These are phyloP conservation scores for Tinamus guttatus DNA, from an alignment of 2,113 vertebrate genomes.

Conservation along the genomic window DNA sequence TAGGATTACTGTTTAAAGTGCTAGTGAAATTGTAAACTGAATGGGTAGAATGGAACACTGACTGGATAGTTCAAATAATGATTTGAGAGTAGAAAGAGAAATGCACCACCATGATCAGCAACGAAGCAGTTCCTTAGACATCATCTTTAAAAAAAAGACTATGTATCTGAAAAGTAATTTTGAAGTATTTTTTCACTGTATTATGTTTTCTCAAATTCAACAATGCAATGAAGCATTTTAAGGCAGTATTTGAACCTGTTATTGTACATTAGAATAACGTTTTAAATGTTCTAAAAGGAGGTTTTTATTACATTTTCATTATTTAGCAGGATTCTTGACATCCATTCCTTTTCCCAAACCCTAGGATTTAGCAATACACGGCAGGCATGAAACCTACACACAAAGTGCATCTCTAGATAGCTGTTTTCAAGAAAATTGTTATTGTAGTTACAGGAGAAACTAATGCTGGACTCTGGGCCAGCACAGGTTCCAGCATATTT, in stretches of 20 bases:
- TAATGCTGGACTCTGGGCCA: neutral
- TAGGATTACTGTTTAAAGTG: neutral
- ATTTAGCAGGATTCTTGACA: neutral
- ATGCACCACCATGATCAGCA: neutral
- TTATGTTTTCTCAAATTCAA: neutral
- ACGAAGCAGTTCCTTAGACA: neutral
- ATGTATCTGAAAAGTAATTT: neutral
- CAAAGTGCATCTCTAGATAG: neutral
- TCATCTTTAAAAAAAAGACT: neutral
- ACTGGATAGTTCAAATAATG: neutral
- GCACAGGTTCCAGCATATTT: neutral
- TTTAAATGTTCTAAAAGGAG: neutral
- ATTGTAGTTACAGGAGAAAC: neutral
- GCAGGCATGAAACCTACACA: neutral
- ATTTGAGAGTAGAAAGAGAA: neutral
- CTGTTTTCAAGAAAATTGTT: neutral
- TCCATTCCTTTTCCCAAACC: neutral
- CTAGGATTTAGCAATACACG: fast-evolving
- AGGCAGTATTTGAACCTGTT: neutral
- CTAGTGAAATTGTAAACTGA: neutral
- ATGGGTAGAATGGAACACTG: too few species aligned
- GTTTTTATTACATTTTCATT: neutral
- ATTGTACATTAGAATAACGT: neutral
- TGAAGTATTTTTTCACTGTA: neutral
- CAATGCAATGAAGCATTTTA: neutral